Evolutionary conservation across 1,140 invertebrate species (phyloP).

Genomic region (Himalopsyche phryganea): DNA sequence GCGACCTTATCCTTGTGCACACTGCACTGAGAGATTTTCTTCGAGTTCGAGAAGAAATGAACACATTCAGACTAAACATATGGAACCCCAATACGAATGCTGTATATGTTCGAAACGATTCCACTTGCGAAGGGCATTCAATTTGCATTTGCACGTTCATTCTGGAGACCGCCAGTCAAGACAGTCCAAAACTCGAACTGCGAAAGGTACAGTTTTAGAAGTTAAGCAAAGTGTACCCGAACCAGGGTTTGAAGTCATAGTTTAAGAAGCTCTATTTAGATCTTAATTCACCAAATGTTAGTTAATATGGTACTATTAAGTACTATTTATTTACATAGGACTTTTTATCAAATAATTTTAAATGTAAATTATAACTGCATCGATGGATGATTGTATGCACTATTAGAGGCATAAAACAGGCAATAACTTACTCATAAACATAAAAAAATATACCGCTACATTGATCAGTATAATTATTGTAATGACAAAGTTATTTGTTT

Average conservation of each 20-base stretch:
- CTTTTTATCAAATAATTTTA: no score
- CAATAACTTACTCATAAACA: no score
- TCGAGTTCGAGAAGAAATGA: conserved; percentile 26
- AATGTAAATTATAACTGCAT: no score
- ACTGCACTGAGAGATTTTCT: conserved; percentile 21
- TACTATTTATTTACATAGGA: no score
- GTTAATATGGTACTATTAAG: no score
- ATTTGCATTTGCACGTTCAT: conserved; percentile 20
- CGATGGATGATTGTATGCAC: no score
- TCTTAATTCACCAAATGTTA: no score
- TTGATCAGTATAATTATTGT: no score
- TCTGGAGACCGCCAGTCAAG: conserved; percentile 3
- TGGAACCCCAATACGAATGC: conserved; percentile 22
- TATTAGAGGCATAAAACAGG: no score
- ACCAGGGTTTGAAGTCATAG: conserved; percentile 26
- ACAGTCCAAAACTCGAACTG: not conserved
- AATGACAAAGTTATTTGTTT: no score
- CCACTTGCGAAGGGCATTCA: conserved; percentile 16
- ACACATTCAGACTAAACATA: conserved; percentile 26
- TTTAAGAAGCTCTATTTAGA: not conserved
- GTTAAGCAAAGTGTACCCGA: conserved; percentile 25
- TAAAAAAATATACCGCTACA: no score
- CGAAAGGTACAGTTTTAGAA: conserved; percentile 1
- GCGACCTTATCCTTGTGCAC: conserved; percentile 39
- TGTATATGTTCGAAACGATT: conserved; percentile 22